phyloP scores from a whole-genome alignment of 2,113 vertebrate genomes.

The Anas platyrhynchos region DNA sequence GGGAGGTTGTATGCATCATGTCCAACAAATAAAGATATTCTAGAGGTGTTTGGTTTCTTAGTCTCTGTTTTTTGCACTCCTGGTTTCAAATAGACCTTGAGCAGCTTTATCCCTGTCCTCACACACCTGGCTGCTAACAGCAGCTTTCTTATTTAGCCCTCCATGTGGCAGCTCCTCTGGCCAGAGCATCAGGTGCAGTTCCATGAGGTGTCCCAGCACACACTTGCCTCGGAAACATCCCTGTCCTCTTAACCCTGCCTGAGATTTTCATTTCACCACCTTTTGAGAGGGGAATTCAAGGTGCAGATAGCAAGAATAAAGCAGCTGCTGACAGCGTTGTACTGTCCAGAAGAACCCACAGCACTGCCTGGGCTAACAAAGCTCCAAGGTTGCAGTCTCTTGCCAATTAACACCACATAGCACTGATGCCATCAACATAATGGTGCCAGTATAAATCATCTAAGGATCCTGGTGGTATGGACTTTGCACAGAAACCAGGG shows the following conservation, averaged over 20 bases:
- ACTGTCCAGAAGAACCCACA: background rate
- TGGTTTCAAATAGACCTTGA: fast-evolving
- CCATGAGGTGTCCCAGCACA: background rate
- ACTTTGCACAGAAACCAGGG: background rate
- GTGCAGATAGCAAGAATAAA: background rate
- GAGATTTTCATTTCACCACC: background rate
- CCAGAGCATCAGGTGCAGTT: background rate
- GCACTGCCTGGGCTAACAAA: background rate
- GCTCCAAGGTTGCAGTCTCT: background rate
- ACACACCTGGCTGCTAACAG: too few species aligned
- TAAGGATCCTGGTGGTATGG: background rate
- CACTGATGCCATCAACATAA: fast-evolving
- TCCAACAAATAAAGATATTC: background rate
- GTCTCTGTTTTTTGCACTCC: background rate
- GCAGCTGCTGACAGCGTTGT: background rate
- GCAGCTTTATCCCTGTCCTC: background rate
- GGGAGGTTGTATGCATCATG: background rate
- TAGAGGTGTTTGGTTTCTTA: background rate
- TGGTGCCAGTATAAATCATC: background rate
- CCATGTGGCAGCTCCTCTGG: background rate
- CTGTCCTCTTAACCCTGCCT: background rate
- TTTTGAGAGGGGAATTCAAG: background rate
- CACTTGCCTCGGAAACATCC: background rate
- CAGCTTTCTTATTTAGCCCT: fast-evolving
- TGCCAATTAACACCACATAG: background rate